These are phyloP conservation scores for Chrysoperla carnea DNA, from an alignment of 1,140 invertebrate species.

Conservation along the genomic window DNA sequence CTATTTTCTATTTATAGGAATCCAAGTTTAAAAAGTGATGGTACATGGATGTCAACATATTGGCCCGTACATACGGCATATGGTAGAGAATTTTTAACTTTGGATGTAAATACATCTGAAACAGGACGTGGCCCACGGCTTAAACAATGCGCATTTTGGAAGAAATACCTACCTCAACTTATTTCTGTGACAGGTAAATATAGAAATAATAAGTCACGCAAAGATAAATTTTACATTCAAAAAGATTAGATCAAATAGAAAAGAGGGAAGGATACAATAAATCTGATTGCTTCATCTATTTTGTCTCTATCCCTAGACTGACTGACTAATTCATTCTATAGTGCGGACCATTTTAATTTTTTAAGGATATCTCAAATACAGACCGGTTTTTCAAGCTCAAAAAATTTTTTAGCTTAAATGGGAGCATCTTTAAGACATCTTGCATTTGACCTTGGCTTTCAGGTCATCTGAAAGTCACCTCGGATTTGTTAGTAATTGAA, in stretches of 20 bases:
- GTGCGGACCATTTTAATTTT: background rate
- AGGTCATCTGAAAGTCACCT: no score
- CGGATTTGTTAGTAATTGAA: no score
- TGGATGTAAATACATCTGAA: slow-evolving; percentile 61
- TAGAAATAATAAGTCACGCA: background rate
- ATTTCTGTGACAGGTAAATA: slow-evolving; percentile 52
- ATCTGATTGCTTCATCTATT: background rate
- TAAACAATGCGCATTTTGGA: slow-evolving; percentile 93
- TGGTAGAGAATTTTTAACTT: slow-evolving; percentile 68
- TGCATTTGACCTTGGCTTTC: no score
- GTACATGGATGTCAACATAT: slow-evolving; percentile 41
- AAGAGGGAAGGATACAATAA: background rate
- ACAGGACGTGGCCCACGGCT: slow-evolving; percentile 70
- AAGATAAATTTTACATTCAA: background rate
- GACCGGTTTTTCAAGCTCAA: no score
- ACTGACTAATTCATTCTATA: background rate
- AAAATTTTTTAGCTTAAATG: no score
- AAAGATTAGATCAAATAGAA: background rate
- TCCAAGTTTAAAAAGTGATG: slow-evolving; percentile 44
- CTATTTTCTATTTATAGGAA: slow-evolving; percentile 24
- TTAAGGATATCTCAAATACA: no score
- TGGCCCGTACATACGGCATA: slow-evolving; percentile 77
- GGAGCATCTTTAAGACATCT: no score
- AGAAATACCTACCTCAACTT: slow-evolving; percentile 80
- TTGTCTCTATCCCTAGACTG: background rate